Evolutionary conservation across 2,888 invertebrate genomes (phyloP), one percentile per base, ranked within the genome.

Genomic region (Nowickia ferox): DNA sequence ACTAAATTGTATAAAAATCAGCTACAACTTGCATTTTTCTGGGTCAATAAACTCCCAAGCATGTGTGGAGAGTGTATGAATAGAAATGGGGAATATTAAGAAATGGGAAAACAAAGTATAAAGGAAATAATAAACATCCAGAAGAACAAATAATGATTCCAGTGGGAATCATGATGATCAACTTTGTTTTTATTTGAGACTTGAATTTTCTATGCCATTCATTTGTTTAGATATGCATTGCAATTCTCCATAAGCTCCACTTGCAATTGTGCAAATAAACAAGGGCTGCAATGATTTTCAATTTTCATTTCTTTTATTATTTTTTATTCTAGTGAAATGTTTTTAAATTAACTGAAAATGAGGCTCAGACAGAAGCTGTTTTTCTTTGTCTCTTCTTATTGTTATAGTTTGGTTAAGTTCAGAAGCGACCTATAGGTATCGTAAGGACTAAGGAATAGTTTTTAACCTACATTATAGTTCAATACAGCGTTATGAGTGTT

Each of bases 31-130:
- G 83, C 53, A 83, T 72, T 83, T 81, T 83, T 83, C 83, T 86
- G 83, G 86, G 79, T 86, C 86, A 86, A 83, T 83, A 86, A 86
- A 86, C 86, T 86, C 15, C 51, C 63, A 69, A 46, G 38, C 74
- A 81, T 78, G 55, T 85, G 69, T 69, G 46, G 55, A 46, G 69
- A 69, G 75, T 38, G 75, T 76, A 55, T 75, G 75, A 69, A 80
- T 72, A 53, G 61, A 77, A 84, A 57, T 53, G 38, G 40, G 57
- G 57, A 46, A 40, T 30, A 55, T 42, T 40, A 63, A 17, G n/a
- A 48, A 38, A 51, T 59, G 48, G n/a, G 8, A 57, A 68, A 63
- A 72, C 19, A 55, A 59, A 61, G 10, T n/a, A 68, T 15, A 72
- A 48, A 53, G 57, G 48, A 48, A 69, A 74, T 51, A 75, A 55